Conservation (phyloP, 2,888 invertebrate species). For the Tiphia femorata region DNA sequence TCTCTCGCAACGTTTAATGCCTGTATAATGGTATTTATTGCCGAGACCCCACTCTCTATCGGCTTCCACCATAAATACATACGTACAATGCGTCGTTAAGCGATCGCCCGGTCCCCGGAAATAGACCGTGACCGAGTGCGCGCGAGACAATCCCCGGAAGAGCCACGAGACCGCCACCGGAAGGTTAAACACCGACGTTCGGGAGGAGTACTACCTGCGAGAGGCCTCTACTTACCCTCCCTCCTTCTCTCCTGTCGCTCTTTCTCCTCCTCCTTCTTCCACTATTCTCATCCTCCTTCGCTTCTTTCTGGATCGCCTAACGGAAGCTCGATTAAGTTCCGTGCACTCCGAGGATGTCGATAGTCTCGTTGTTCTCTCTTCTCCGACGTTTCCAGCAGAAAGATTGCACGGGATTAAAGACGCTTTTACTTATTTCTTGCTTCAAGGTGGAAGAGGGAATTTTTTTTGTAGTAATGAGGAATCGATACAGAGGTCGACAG, state of each 20-base stretch:
- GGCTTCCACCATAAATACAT: slow-evolving; percentile 60
- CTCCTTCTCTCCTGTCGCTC: not conserved
- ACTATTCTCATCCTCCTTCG: not conserved
- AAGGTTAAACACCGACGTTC: slow-evolving; percentile 48
- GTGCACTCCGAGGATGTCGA: slow-evolving; percentile 19
- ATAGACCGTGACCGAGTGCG: slow-evolving; percentile 58
- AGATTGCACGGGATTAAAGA: too few relatives aligned
- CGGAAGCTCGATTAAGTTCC: slow-evolving; percentile 29
- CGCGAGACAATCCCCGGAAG: slow-evolving; percentile 64
- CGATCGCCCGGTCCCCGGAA: slow-evolving; percentile 54
- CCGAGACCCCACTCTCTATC: slow-evolving; percentile 50
- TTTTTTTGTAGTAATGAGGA: too few relatives aligned
- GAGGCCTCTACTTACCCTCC: slow-evolving; percentile 5
- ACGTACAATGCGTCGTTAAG: slow-evolving; percentile 65
- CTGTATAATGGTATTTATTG: slow-evolving; percentile 56
- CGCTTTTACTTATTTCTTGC: too few relatives aligned
- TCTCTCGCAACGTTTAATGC: slow-evolving; percentile 43
- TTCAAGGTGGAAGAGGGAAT: too few relatives aligned
- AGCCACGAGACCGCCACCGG: slow-evolving; percentile 47
- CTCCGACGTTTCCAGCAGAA: too few relatives aligned
- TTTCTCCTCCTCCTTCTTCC: not conserved
- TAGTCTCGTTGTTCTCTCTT: slow-evolving; percentile 19
- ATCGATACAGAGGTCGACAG: too few relatives aligned
- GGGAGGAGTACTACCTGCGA: slow-evolving; percentile 21
- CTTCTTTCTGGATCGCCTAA: slow-evolving; percentile 23